Conservation (phyloP, 2,888 invertebrate species). For the Heliconius cydno region DNA sequence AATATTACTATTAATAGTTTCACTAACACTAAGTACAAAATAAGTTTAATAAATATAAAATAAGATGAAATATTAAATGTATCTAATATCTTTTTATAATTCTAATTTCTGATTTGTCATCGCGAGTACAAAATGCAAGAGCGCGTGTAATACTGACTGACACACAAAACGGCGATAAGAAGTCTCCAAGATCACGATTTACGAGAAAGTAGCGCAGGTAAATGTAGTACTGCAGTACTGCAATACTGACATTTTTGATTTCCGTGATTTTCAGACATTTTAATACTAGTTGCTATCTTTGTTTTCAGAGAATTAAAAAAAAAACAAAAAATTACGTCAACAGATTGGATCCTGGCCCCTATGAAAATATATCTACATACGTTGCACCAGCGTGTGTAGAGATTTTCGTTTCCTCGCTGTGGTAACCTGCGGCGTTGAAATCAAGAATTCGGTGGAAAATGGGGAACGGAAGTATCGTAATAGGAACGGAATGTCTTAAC, state of each 20-base stretch:
- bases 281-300: background rate
- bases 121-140: constrained; percentile 17
- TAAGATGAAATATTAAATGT: background rate
- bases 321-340: no score
- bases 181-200: constrained; percentile 30
- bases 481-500: no score
- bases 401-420: no score
- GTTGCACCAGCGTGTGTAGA: no score
- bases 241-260: background rate
- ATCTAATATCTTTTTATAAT: background rate
- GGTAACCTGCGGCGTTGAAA: no score
- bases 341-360: no score
- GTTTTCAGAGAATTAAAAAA: no score
- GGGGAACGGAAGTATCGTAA: no score
- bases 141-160: constrained; percentile 32
- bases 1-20: background rate
- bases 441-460: no score
- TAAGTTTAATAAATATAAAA: background rate
- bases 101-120: background rate
- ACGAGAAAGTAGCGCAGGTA: constrained; percentile 33
- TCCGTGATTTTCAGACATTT: background rate
- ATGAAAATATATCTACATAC: no score
- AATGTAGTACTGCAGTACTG: background rate
- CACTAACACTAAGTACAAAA: background rate
- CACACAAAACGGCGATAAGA: constrained; percentile 28